Base-by-base conservation (phyloP, 2,888 invertebrate species). In the Schizotus pectinicornis region DNA sequence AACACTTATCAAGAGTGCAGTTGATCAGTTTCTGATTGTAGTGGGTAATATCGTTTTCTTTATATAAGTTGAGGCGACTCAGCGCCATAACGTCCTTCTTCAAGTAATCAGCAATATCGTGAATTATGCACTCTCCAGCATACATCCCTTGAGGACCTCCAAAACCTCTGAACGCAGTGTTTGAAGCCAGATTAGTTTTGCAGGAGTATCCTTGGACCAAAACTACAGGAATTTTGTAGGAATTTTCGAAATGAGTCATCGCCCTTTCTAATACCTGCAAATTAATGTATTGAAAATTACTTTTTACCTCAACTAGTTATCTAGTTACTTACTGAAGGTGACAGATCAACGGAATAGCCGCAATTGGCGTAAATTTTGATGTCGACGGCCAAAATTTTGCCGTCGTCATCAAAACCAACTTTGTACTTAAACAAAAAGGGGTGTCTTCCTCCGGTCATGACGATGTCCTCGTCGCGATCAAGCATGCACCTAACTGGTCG, bases 391-490 rank as follows among this genome's bases (percentile, higher is more conserved):
- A 86, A 82, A 45, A 98, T 84, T 71, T 86, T 85, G 1, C 96
- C 96, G 49, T 86, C 84, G 31, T 86, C 85, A 31, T 86, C 88
- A 68, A 91, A 91, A 2, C 89, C 93, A 13, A 90, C 87, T 83
- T 92, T 93, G 76, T 96, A 98, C 74, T 88, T 90, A 51, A 87
- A 86, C 33, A 90, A 81, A 78, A 94, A 95, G 0, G 98, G 96
- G 84, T 98, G 95, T 59, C 98, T 83, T 0, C 89, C 90, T 3
- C 97, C 98, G 0, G 91, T 90, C 71, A 90, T 87, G 66, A 89
- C 81, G 92, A 98, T 98, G 76, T 98, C 98, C 81, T 97, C 96
- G 69, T 96, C 94, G 61, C 98, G 84, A 76, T 97, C 96, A 49
- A 98, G 78, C 88, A 94, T 92, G 64, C 91, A 89, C 30, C 95